Conservation (phyloP, 2,797 vertebrate species). For the Naso thynnoides region DNA sequence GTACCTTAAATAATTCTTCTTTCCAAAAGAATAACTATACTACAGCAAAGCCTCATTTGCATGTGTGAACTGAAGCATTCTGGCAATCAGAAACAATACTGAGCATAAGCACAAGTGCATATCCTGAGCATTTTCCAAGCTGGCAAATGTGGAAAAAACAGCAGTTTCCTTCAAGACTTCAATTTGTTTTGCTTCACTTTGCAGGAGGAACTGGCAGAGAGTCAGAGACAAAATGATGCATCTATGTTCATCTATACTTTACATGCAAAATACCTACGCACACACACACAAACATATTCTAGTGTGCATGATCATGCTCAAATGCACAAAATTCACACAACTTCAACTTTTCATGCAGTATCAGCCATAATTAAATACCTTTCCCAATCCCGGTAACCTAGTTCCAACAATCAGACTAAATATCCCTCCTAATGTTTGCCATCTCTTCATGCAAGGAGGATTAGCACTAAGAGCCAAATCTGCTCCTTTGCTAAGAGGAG, state of each 20-base stretch:
- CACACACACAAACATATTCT: constrained; percentile 1
- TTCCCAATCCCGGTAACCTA: constrained; percentile 72
- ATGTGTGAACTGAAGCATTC: not conserved
- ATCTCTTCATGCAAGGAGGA: constrained; percentile 75
- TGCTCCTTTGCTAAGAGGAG: constrained; percentile 76
- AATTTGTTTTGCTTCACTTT: constrained; percentile 2
- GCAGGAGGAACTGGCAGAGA: not conserved
- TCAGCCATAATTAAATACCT: constrained; percentile 63
- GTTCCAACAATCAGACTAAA: constrained; percentile 76
- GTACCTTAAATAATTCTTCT: constrained; percentile 2
- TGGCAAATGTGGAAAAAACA: not conserved
- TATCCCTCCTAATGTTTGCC: constrained; percentile 76
- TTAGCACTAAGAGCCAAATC: constrained; percentile 77
- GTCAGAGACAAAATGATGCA: not conserved
- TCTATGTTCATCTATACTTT: not conserved
- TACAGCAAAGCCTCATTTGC: not conserved
- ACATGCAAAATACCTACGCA: constrained; percentile 23
- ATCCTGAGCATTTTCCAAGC: not conserved
- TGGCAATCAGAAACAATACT: not conserved
- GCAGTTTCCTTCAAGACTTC: constrained; percentile 2
- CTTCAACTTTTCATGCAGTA: constrained; percentile 55
- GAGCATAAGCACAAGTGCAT: not conserved
- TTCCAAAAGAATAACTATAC: not conserved
- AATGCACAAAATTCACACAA: constrained; percentile 20
- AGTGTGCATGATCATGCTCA: not conserved